Conservation (phyloP, 2,113 vertebrate species). For the Oryzias woworae region DNA sequence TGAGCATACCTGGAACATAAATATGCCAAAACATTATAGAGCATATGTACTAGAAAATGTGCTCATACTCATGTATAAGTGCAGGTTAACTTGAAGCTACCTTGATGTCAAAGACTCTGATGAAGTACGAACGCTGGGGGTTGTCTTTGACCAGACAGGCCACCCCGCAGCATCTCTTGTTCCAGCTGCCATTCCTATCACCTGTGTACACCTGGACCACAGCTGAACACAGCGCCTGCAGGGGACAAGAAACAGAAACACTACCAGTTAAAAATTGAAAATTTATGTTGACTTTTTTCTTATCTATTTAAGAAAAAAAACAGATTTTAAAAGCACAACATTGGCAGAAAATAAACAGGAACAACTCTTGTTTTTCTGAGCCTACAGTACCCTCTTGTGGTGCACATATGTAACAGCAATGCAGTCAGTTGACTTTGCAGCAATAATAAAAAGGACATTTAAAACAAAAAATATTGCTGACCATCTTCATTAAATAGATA, state of each 20-base stretch:
- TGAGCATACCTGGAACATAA: no score
- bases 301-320: not conserved
- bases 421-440: no score
- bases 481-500: no score
- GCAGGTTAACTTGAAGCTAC: constrained; percentile 66
- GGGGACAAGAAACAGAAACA: not conserved
- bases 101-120: constrained; percentile 94
- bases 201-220: constrained; percentile 91
- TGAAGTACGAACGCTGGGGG: constrained; percentile 92
- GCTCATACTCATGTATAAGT: no score
- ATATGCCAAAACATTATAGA: no score
- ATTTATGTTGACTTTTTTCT: no score
- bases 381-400: no score
- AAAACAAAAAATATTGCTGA: no score
- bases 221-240: constrained; percentile 86
- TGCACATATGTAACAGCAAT: no score
- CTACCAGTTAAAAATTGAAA: not conserved
- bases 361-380: not conserved
- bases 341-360: not conserved
- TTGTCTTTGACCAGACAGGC: constrained; percentile 98
- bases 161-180: constrained; percentile 92
- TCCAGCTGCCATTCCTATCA: constrained; percentile 89
- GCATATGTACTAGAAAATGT: no score
- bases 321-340: not conserved
- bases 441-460: no score